Evolutionary conservation across 2,797 vertebrate genomes (phyloP).

Genomic region (Netta rufina): DNA sequence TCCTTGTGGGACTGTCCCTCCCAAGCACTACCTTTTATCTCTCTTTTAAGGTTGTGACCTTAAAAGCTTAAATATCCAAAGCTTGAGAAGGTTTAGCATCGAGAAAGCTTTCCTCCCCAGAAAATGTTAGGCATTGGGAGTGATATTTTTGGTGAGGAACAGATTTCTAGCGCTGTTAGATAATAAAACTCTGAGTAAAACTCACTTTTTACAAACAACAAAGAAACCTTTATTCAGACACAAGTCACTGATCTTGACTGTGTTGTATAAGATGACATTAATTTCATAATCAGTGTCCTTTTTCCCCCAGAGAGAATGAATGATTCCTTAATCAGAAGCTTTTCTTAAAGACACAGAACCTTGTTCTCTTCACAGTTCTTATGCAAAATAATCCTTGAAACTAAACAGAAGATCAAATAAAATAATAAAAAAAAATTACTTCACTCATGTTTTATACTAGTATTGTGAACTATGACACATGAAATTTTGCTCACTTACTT

Average conservation of each 20-base stretch:
- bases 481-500: not conserved
- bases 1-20: not conserved
- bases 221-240: slow-evolving; percentile 15
- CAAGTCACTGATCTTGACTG: not conserved
- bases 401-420: not conserved
- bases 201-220: not conserved
- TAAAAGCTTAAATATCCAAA: not conserved
- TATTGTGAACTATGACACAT: not conserved
- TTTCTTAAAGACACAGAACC: not conserved
- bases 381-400: not conserved
- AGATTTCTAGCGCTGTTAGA: not conserved
- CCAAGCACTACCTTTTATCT: not conserved
- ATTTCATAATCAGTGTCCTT: slow-evolving; percentile 30
- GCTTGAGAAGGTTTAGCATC: not conserved
- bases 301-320: slow-evolving; percentile 9
- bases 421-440: not conserved
- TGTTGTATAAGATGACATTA: not conserved
- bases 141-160: not conserved
- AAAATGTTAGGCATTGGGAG: not conserved
- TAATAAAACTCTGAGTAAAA: not conserved
- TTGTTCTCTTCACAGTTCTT: not conserved
- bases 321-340: not conserved
- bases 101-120: not conserved
- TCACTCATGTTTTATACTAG: not conserved
- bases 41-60: not conserved